Evolutionary conservation across 2,113 vertebrate species (phyloP).

Genomic region (Manacus vitellinus): DNA sequence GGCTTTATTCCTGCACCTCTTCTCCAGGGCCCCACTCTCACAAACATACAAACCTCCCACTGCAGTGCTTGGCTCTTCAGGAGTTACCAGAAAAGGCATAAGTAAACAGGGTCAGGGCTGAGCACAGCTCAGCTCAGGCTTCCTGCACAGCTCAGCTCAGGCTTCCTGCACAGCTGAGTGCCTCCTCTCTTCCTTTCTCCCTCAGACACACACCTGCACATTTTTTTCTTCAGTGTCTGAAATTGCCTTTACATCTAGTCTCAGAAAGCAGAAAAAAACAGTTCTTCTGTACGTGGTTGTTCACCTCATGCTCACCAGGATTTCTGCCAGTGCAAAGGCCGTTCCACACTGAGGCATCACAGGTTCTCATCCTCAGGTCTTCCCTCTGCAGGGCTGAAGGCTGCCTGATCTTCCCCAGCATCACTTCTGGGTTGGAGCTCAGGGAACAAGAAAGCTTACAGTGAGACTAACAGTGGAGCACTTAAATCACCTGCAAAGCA

Average conservation of each 20-base stretch:
- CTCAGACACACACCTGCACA: background rate
- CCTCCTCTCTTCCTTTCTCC: background rate
- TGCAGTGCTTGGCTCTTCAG: background rate
- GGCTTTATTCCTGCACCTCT: background rate
- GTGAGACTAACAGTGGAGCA: fast-evolving
- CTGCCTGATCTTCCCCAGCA: background rate
- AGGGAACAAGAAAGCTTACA: background rate
- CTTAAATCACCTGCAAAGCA: background rate
- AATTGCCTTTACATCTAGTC: background rate
- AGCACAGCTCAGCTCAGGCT: background rate
- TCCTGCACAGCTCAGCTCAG: background rate
- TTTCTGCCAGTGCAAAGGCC: background rate
- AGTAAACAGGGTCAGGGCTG: background rate
- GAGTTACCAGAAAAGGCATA: background rate
- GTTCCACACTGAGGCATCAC: fast-evolving
- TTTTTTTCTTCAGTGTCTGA: background rate
- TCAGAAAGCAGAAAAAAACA: background rate
- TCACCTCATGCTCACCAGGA: fast-evolving
- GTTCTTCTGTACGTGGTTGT: background rate
- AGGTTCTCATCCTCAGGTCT: background rate
- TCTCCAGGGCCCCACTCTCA: background rate
- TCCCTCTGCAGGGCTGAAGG: background rate
- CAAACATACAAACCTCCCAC: background rate
- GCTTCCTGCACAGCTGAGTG: background rate
- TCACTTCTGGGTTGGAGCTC: background rate